Evolutionary conservation across 2,797 vertebrate genomes (phyloP), one percentile per base, ranked within the genome.

Genomic region (Sibirionetta formosa): DNA sequence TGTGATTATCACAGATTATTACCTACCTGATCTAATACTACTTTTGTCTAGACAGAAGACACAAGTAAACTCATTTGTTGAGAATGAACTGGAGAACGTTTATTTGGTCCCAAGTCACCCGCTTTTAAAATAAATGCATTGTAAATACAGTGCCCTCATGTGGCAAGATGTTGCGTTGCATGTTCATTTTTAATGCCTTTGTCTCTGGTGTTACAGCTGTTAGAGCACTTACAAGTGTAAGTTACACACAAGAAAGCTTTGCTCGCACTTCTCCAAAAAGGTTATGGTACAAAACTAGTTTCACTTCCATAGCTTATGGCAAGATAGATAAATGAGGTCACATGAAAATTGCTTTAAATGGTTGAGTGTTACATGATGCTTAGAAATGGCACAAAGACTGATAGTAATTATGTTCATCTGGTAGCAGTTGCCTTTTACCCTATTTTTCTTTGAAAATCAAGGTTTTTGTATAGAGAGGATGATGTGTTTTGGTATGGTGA

Each of bases 71-170:
- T 73, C 2, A 1, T 51, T 73, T 2, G 1, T 77, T 8, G 4
- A 46, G 40, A 82, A 60, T 42, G 29, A 69, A 13, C 35, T 92
- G 26, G 80, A 3, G 50, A 57, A 2, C 20, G 7, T 36, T 86
- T 24, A 3, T 23, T 57, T 42, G 53, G 50, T 58, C 6, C 1
- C 0, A 24, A 14, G 66, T 9, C 16, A 4, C 14, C 40, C 1
- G 0, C 20, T 65, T 23, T 18, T n/a, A 9, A 58, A 24, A 24
- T 84, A 3, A 23, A 4, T 8, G n/a, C n/a, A 6, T 42, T 29
- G 54, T 70, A 26, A 60, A 60, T 82, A 26, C 11, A 17, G 61
- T 17, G 90, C 90, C 88, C 75, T 86, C 92, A 11, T 58, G 92
- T 95, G 96, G 61, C 38, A 7, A 75, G 38, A 44, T 20, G 3